Conservation (phyloP, 2,888 invertebrate genomes). For the Mythimna loreyi region DNA sequence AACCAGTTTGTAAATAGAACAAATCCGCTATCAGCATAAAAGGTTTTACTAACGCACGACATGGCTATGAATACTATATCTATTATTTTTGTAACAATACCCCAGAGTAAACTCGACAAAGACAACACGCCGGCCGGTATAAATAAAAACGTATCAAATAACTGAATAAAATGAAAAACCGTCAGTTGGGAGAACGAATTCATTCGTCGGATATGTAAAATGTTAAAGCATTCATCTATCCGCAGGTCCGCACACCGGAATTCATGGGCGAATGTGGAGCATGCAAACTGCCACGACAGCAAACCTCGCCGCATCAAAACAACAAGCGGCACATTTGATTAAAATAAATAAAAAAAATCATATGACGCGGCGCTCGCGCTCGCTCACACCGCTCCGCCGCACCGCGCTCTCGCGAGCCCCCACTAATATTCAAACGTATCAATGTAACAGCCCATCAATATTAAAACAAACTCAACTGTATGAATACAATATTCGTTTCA, state of each 20-base stretch:
- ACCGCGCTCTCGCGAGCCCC: conserved; percentile 32
- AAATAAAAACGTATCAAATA: conserved; percentile 85
- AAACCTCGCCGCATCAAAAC: conserved; percentile 85
- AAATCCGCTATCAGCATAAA: conserved; percentile 50
- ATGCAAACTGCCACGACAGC: conserved; percentile 83
- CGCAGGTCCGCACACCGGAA: conserved; percentile 83
- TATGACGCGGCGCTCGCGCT: conserved; percentile 66
- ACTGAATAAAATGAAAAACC: conserved; percentile 83
- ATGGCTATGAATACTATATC: conserved; percentile 61
- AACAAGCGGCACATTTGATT: conserved; percentile 86
- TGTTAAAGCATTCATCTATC: conserved; percentile 89
- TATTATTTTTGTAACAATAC: conserved; percentile 72
- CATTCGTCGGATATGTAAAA: conserved; percentile 89
- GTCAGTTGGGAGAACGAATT: conserved; percentile 82
- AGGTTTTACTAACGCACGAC: conserved; percentile 52
- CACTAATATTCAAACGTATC: conserved; percentile 65
- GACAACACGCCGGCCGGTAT: conserved; percentile 70
- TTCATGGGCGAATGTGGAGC: conserved; percentile 84
- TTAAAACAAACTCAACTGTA: conserved; percentile 70
- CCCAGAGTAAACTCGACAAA: conserved; percentile 70
- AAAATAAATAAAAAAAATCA: conserved; percentile 88
- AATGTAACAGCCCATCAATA: conserved; percentile 69
- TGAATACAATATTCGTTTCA: conserved; percentile 63
- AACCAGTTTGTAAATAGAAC: conserved; percentile 42
- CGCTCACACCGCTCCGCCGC: conserved; percentile 27